Evolutionary conservation across 2,888 invertebrate genomes (phyloP).

Genomic region (Idaea aversata): DNA sequence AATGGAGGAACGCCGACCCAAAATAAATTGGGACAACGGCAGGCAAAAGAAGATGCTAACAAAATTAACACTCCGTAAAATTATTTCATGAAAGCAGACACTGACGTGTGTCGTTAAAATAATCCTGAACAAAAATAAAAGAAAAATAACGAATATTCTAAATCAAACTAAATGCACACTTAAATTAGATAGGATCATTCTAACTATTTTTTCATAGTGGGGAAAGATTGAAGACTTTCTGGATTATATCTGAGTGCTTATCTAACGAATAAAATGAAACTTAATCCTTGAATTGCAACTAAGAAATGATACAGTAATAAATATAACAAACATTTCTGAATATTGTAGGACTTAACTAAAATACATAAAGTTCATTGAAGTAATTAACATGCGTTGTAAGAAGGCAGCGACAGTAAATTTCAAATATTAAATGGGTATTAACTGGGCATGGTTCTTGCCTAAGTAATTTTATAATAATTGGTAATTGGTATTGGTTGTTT

Average conservation of each 20-base stretch:
- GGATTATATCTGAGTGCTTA: neutral
- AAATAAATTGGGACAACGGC: too few species aligned
- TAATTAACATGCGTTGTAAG: neutral
- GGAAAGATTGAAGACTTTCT: neutral
- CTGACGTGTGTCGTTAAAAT: too few species aligned
- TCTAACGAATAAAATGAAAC: neutral
- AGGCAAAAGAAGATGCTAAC: too few species aligned
- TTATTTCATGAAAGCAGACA: too few species aligned
- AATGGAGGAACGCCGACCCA: too few species aligned
- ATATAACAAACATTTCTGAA: neutral
- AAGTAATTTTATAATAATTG: slow-evolving; percentile 9
- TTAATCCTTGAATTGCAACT: neutral
- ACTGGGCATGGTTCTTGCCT: slow-evolving; percentile 6
- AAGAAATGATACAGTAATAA: neutral
- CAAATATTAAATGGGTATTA: slow-evolving; percentile 11
- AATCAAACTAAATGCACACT: too few species aligned
- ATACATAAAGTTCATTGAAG: slow-evolving; percentile 1
- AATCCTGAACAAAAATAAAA: too few species aligned
- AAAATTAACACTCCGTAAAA: too few species aligned
- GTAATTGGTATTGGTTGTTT: neutral
- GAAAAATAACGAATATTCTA: too few species aligned
- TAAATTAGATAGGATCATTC: too few species aligned
- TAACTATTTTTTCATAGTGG: neutral
- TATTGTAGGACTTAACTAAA: neutral
- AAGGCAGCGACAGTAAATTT: slow-evolving; percentile 11